Evolutionary conservation across 1,140 invertebrate genomes (phyloP).

Genomic region (Dreissena polymorpha): DNA sequence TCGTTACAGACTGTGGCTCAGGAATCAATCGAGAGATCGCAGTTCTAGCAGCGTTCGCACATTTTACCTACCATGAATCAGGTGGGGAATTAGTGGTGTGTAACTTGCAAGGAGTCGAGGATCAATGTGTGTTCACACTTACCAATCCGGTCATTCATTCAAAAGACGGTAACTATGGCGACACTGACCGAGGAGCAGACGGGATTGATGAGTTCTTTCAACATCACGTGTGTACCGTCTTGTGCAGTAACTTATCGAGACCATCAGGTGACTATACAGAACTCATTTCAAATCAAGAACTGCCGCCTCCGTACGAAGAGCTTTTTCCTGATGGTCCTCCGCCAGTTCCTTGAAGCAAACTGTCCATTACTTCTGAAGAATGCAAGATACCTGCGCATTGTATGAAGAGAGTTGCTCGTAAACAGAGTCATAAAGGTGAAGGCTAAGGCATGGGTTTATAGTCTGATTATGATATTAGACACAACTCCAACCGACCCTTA

Average conservation of each 20-base stretch:
- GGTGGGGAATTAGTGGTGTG: neutral
- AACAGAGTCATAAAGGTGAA: no score
- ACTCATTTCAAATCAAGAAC: no score
- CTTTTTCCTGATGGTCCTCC: no score
- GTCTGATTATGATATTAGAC: no score
- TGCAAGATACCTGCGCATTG: no score
- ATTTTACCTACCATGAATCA: slow-evolving; percentile 1
- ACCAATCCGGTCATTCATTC: slow-evolving; percentile 2
- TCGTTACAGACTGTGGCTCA: neutral
- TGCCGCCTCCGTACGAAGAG: no score
- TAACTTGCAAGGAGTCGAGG: neutral
- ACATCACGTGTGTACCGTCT: neutral
- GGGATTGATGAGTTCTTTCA: neutral
- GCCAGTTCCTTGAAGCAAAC: no score
- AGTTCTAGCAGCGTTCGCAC: neutral
- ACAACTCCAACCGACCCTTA: no score
- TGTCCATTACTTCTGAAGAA: no score
- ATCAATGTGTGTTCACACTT: neutral
- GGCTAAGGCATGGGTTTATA: no score
- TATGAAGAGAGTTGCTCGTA: no score
- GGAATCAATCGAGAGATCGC: neutral
- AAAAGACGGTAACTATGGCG: neutral
- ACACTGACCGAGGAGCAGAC: neutral
- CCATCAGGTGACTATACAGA: neutral
- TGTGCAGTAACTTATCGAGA: neutral